Conservation (phyloP, 2,797 vertebrate species). For the Micromesistius poutassou region DNA sequence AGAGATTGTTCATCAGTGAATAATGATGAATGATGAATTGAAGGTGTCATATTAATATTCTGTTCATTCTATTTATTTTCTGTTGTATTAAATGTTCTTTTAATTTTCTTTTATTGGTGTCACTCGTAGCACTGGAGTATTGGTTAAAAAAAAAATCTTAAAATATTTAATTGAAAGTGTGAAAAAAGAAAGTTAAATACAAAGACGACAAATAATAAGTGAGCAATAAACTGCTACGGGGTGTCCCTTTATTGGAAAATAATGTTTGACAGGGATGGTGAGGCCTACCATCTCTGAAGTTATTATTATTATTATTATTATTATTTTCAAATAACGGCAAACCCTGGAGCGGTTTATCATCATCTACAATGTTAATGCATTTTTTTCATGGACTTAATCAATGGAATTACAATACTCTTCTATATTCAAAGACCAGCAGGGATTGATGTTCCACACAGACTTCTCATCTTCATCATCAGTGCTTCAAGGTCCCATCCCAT, state of each 20-base stretch:
- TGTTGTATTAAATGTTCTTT: no score
- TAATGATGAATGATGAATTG: not conserved
- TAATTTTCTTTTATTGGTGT: no score
- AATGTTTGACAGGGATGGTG: no score
- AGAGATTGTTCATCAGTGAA: not conserved
- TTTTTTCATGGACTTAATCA: not conserved
- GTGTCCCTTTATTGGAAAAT: no score
- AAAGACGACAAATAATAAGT: not conserved
- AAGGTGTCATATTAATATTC: no score
- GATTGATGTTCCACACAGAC: constrained; percentile 40
- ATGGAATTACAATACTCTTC: not conserved
- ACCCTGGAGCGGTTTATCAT: no score
- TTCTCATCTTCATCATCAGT: no score
- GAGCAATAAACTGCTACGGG: not conserved
- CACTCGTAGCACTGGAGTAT: no score
- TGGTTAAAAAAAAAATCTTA: not conserved
- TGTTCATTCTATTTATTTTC: no score
- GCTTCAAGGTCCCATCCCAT: not conserved
- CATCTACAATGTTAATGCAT: not conserved
- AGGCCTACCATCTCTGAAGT: no score
- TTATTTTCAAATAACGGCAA: no score
- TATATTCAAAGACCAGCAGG: constrained; percentile 24
- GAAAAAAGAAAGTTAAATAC: not conserved
- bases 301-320: no score
- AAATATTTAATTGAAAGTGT: not conserved